Evolutionary conservation across 92 coral and sea anemone genomes (phyloP).

Genomic region (Palythoa grandis): DNA sequence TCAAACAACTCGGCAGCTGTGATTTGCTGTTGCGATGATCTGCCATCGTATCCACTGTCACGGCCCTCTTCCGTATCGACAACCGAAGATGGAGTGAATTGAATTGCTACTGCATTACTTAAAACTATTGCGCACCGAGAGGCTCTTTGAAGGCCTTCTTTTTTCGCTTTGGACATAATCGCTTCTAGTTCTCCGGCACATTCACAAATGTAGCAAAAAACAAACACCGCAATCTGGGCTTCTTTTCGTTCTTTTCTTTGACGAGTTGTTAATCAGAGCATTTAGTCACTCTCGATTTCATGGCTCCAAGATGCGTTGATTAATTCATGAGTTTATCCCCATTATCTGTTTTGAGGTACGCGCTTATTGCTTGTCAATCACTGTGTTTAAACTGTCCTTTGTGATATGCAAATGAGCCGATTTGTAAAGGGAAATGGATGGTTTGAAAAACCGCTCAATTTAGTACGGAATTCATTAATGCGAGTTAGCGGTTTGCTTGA

Average conservation of each 20-base stretch:
- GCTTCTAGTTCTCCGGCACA: background rate
- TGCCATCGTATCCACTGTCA: slow-evolving; percentile 30
- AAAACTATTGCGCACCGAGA: slow-evolving; percentile 76
- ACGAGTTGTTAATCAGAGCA: slow-evolving; percentile 21
- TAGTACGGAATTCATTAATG: slow-evolving; percentile 35
- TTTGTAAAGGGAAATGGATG: slow-evolving; percentile 2
- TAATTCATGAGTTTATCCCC: slow-evolving; percentile 42
- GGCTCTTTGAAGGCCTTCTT: slow-evolving; percentile 50
- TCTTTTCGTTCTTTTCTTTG: slow-evolving; percentile 11
- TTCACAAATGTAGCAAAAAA: background rate
- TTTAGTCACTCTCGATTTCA: background rate
- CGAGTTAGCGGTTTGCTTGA: slow-evolving; percentile 5
- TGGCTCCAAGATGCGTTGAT: slow-evolving; percentile 26
- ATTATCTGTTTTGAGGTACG: slow-evolving; percentile 15
- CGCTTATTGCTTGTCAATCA: slow-evolving; percentile 42
- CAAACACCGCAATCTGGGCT: background rate
- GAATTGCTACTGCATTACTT: slow-evolving; percentile 73
- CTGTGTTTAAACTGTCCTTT: background rate
- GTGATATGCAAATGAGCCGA: slow-evolving; percentile 33
- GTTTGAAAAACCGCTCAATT: background rate
- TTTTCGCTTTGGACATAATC: slow-evolving; percentile 27
- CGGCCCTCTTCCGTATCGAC: slow-evolving; percentile 35
- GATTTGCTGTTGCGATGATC: slow-evolving; percentile 43
- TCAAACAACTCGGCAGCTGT: slow-evolving; percentile 71
- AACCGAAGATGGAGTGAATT: slow-evolving; percentile 64